Conservation (phyloP, 2,888 invertebrate species). For the Metallyticus violacea region DNA sequence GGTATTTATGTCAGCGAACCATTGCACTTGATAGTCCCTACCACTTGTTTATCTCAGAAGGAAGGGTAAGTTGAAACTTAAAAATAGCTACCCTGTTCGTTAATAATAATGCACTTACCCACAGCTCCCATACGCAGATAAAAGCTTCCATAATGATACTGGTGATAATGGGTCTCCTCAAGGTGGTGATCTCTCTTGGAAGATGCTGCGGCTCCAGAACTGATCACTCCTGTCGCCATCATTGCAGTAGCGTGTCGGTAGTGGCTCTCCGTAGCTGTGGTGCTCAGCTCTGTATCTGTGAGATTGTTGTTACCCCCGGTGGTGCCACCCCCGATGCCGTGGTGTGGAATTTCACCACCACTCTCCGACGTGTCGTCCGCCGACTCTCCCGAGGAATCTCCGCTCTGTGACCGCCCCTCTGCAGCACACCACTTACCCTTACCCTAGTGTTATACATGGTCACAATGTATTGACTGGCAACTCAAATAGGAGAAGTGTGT, state of each 20-base stretch:
- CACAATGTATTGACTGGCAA: no score
- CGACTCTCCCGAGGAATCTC: constrained; percentile 19
- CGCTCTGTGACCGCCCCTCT: neutral
- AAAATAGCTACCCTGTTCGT: no score
- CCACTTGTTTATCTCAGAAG: no score
- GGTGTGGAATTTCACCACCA: neutral
- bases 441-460: no score
- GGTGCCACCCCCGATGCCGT: neutral
- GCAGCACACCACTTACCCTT: neutral
- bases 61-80: no score
- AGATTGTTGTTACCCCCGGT: constrained; percentile 8
- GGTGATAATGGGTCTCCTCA: constrained; percentile 4
- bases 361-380: constrained; percentile 30
- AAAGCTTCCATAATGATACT: constrained; percentile 80
- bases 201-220: neutral
- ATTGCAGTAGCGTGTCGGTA: constrained; percentile 47
- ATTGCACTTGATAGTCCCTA: no score
- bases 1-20: no score
- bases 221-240: constrained; percentile 56
- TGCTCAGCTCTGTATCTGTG: constrained; percentile 44
- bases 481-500: no score
- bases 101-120: constrained; percentile 55
- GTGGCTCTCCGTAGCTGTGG: constrained; percentile 39
- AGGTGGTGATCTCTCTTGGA: neutral
- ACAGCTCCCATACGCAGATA: constrained; percentile 91